Base-by-base conservation (phyloP, 2,888 invertebrate species). In the Keiferia lycopersicella region DNA sequence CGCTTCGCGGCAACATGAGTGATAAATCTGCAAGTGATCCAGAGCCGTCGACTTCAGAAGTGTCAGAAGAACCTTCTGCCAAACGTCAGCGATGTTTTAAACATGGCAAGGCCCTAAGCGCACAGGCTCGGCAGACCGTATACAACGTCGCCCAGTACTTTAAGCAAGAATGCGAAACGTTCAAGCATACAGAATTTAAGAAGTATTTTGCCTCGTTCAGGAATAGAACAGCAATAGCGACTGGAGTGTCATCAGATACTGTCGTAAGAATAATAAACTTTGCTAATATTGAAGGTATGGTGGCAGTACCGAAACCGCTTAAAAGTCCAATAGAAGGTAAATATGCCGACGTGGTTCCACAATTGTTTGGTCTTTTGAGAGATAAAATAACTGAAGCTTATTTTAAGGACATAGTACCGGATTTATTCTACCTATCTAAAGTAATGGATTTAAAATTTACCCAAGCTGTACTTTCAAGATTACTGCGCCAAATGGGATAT, bases 101-200 rank as follows among this genome's bases (percentile, higher is more conserved):
- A 56, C 30, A 12, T 3, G 56, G 56, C 10, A 56, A 30, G 8
- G 7, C 34, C 14, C 14, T 56, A n/a, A 56, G 2, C 11, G 34
- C 30, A 34, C 56, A 56, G 30, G 30, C 56, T 56, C 56, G 56
- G 6, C 30, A 56, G 3, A 26, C 34, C 34, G 16, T 56, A n/a
- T 56, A 56, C 56, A 56, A 34, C 30, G 56, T 56, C 16, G 14
- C 16, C 34, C 30, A 34, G 0, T 56, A 56, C 10, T 26, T 14
- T 4, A 26, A 3, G 2, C n/a, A 30, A 16, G 56, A 56, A 34
- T 16, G n/a, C n/a, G 56, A 34, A 30, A 34, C 1, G 11, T 56
- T 56, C 34, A 56, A 56, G n/a, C 11, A 16, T n/a, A 56, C 56
- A 30, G 16, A n/a, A 0, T 18, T 26, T 8, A n/a, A 34, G n/a